phyloP scores from a whole-genome alignment of 2,888 invertebrate genomes.

The Phengaris alcon region DNA sequence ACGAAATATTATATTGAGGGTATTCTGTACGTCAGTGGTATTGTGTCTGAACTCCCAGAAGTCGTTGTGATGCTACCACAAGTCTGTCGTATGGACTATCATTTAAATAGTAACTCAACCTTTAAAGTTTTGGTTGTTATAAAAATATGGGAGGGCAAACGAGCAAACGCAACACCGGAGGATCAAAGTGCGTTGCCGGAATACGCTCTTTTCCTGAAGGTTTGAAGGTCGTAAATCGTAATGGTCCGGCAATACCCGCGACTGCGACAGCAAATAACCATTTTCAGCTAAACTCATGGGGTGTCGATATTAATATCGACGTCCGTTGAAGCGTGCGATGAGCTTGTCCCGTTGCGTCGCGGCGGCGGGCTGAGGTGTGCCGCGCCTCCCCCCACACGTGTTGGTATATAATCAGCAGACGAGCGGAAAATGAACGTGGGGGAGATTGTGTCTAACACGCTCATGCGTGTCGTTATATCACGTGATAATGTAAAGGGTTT shows the following conservation, averaged over 20 bases:
- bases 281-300: not conserved
- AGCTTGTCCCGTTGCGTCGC: not conserved
- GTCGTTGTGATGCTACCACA: not conserved
- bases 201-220: too few species aligned
- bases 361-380: not conserved
- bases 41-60: not conserved
- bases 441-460: not conserved
- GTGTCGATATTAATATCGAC: constrained; percentile 1
- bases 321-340: not conserved
- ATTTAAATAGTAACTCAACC: not conserved
- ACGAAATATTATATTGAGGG: not conserved
- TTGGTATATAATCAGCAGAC: not conserved
- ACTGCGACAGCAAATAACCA: too few species aligned
- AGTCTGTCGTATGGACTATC: not conserved
- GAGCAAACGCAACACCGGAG: too few species aligned
- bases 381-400: not conserved
- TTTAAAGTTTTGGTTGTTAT: too few species aligned
- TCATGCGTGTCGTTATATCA: not conserved
- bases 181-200: too few species aligned
- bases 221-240: too few species aligned
- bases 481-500: not conserved
- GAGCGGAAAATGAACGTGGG: constrained; percentile 9
- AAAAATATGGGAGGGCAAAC: too few species aligned
- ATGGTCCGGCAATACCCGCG: too few species aligned
- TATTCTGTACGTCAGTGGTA: not conserved